Evolutionary conservation across 2,888 invertebrate species (phyloP), one percentile per base, ranked within the genome.

Genomic region (Lasioglossum villosulum): DNA sequence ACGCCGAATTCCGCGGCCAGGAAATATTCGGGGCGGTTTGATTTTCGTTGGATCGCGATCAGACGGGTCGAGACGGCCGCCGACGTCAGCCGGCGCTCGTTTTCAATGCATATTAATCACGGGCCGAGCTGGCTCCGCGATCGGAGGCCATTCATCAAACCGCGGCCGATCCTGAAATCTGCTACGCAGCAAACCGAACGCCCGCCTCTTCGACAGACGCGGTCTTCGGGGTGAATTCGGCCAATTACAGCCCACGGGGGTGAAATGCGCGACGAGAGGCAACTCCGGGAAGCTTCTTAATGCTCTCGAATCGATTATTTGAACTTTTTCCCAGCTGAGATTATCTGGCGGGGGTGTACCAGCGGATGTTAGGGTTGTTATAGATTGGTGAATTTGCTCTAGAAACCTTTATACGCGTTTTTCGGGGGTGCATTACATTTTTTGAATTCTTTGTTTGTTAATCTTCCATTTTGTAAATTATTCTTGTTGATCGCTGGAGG

Each of bases 101-200:
- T 92, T 92, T 92, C 91, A 88, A 92, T 93, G 92, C 91, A 92
- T 93, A 93, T 93, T 93, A 93, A 93, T 93, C 93, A 93, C 86
- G 80, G 88, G 37, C 78, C 56, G 75, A 78, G 80, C 78, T 83
- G 82, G 86, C 86, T 74, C 77, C 83, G 85, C 88, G 89, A 88
- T 86, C 88, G 81, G 86, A 89, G 72, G 87, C 90, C 92, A 93
- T 93, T 93, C 93, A 93, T 93, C 93, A 93, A 92, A 91, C 89
- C 90, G 87, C 39, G 89, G 88, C 68, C 89, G 91, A 91, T 90
- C 88, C 88, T 83, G 88, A 91, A 90, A 91, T 92, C 90, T 91
- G 91, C 92, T 91, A 90, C 92, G 91, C 89, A 82, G 91, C 91
- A 89, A 92, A 92, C 91, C 86, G 91, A 88, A 85, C 89, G 84